Conservation (phyloP, 2,113 vertebrate genomes). For the Oreotrochilus melanogaster region DNA sequence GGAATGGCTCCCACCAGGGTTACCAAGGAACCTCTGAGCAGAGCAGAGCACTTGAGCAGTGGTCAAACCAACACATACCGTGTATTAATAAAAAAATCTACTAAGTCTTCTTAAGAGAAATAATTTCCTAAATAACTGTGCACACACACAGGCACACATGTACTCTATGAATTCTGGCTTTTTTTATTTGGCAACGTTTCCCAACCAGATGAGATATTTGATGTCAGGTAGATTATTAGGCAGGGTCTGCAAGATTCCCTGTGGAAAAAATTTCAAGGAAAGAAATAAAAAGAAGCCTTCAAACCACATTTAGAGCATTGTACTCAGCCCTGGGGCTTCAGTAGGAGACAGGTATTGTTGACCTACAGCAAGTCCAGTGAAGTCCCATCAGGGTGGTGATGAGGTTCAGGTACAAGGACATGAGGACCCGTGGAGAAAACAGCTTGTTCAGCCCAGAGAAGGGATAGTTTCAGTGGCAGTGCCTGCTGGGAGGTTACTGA, state of each 20-base stretch:
- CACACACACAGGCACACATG: neutral
- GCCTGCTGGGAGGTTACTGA: neutral
- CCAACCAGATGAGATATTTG: neutral
- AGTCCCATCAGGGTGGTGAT: neutral
- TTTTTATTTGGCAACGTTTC: neutral
- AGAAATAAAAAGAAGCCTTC: neutral
- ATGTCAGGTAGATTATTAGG: neutral
- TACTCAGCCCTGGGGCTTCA: neutral
- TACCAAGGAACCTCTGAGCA: neutral
- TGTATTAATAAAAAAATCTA: neutral
- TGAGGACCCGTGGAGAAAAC: neutral
- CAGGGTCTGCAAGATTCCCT: neutral
- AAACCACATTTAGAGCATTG: neutral
- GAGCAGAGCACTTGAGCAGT: rapidly evolving
- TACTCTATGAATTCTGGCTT: neutral
- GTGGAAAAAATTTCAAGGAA: neutral
- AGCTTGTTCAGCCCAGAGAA: neutral
- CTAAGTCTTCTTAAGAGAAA: neutral
- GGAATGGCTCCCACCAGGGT: rapidly evolving
- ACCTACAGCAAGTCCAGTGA: neutral
- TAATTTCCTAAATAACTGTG: neutral
- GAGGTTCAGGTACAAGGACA: neutral
- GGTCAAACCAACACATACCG: neutral
- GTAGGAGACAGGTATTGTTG: neutral
- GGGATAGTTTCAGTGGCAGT: neutral